Base-by-base conservation (phyloP, 2,888 invertebrate genomes). In the Rhopalosiphum nymphaeae region DNA sequence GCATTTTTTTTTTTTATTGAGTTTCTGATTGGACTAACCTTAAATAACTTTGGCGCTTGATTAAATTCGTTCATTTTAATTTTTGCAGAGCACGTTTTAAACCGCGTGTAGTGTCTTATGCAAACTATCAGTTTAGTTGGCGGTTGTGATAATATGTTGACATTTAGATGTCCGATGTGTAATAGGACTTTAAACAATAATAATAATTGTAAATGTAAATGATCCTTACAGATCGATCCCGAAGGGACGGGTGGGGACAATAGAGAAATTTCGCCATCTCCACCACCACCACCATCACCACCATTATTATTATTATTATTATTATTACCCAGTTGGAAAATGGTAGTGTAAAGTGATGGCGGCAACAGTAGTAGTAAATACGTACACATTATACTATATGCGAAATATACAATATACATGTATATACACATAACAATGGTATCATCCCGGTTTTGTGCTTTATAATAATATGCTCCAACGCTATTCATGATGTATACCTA, bases 401-500 rank as follows among this genome's bases (percentile, higher is more conserved):
- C 46, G 21, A 46, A 53, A 89, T 61, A 53, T 53, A 88, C 61
- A 53, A 89, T 61, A 78, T 26, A 61, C 9, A 91, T 25, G 42
- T 44, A 92, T 49, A n/a, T 11, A n/a, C 36, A 89, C 44, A 85
- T 42, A 88, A 93, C 84, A 93, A 93, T 93, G 36, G 78, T 90
- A 84, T 46, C 85, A 25, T 93, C 57, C 93, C 85, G 49, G 89
- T 93, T 85, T 93, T 90, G 93, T 90, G 89, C 84, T 93, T 93
- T 93, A 93, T 88, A 84, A 53, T 26, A 78, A 26, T 89, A 42
- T 89, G 49, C 53, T 67, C 56, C 87, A 92, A 92, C 49, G 57
- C 87, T 91, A 91, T 91, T 91, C 84, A 56, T 42, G 56, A 56
- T 36, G 9, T 44, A n/a, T 36, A 78, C 36, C 67, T 78, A 78